phyloP scores from a whole-genome alignment of 2,797 vertebrate genomes.

The Spinus pinus region DNA sequence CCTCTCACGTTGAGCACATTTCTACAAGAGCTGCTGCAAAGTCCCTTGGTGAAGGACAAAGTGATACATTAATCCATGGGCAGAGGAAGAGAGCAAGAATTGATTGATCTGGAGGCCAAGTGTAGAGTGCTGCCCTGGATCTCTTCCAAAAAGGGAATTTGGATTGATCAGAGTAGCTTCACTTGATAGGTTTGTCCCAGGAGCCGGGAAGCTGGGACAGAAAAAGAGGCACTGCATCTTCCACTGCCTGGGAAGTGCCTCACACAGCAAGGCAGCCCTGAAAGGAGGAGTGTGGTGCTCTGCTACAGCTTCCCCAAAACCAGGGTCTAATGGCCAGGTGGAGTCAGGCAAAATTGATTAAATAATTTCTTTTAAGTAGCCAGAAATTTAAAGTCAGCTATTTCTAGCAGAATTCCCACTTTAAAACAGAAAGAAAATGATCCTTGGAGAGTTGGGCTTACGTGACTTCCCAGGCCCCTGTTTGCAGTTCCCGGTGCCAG shows the following conservation, averaged over 20 bases:
- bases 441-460: neutral
- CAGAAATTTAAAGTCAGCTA: neutral
- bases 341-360: neutral
- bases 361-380: neutral
- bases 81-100: neutral
- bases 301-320: neutral
- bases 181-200: neutral
- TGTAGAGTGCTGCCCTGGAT: neutral
- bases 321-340: too few relatives aligned
- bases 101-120: fast-evolving
- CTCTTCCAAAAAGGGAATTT: neutral
- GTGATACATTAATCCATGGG: neutral
- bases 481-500: neutral
- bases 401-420: neutral
- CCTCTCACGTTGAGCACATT: neutral
- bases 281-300: neutral
- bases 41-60: neutral
- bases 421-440: fast-evolving
- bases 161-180: neutral
- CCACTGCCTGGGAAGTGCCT: neutral
- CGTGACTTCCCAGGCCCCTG: fast-evolving
- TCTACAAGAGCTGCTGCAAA: neutral
- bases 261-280: neutral
- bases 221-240: neutral
- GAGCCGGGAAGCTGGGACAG: neutral